These are phyloP conservation scores for Zaprionus camerounensis DNA, from an alignment of 1,140 invertebrate species.

Conservation along the genomic window DNA sequence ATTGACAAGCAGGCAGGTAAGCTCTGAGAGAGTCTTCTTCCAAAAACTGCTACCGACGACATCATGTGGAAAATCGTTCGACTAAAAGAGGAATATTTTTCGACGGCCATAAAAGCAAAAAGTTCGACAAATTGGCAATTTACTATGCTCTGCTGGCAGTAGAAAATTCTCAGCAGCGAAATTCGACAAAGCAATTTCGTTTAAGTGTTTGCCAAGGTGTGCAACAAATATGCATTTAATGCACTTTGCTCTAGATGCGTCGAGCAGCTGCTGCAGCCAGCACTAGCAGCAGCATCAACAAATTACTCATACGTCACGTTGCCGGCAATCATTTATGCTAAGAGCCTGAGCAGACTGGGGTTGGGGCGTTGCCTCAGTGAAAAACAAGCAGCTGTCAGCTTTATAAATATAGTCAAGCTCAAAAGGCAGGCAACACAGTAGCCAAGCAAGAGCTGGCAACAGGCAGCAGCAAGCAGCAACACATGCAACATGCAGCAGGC, in stretches of 20 bases:
- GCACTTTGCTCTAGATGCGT: constrained; percentile 46
- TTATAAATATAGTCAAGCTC: constrained; percentile 42
- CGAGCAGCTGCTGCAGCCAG: constrained; percentile 23
- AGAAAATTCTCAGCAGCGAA: constrained; percentile 38
- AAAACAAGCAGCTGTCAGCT: constrained; percentile 44
- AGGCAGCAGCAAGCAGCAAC: constrained; percentile 46
- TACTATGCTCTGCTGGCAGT: constrained; percentile 19
- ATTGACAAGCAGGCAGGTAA: constrained; percentile 18
- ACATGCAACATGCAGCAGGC: constrained; percentile 64
- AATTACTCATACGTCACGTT: constrained; percentile 78
- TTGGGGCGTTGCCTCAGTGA: constrained; percentile 16
- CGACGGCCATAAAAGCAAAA: constrained; percentile 43
- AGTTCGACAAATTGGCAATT: constrained; percentile 73
- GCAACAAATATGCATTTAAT: constrained; percentile 80
- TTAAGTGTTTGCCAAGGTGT: constrained; percentile 56
- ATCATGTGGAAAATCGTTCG: constrained; percentile 61
- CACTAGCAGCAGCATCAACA: constrained; percentile 54
- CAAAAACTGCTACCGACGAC: constrained; percentile 20
- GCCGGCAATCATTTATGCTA: constrained; percentile 68
- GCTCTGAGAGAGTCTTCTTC: constrained; percentile 4
- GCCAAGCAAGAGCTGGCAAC: constrained; percentile 2
- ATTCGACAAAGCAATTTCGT: constrained; percentile 55
- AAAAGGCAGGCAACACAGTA: constrained; percentile 34
- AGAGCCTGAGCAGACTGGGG: background rate
- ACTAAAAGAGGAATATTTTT: constrained; percentile 47